A percentile compares a stretch with the other conserved stretches of the same genome.
phyloP scores from a whole-genome alignment of 2,797 vertebrate genomes.

The Notolepis coatsorum region DNA sequence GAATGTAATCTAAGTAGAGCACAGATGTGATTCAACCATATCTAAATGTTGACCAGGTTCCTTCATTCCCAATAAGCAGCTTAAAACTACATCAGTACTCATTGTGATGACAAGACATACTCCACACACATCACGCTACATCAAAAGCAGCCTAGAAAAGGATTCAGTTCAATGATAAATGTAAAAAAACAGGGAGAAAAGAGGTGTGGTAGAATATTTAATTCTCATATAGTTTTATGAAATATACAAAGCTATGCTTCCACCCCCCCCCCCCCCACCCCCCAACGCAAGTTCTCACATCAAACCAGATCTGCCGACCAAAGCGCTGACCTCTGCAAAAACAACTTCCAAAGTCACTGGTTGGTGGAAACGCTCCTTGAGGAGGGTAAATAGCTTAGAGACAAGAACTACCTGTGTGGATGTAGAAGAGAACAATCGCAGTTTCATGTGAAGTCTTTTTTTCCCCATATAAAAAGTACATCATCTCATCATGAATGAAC shows the following conservation, averaged over 20 bases:
- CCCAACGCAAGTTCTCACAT: slow-evolving; percentile 59
- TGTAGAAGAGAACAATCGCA: slow-evolving; percentile 51
- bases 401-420: slow-evolving; percentile 37
- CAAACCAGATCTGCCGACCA: slow-evolving; percentile 29
- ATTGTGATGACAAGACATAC: neutral
- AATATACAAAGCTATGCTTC: slow-evolving; percentile 68
- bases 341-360: slow-evolving; percentile 42
- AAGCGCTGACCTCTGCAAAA: slow-evolving; percentile 36
- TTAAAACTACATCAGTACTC: neutral
- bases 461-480: slow-evolving; percentile 61
- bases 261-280: neutral
- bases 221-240: slow-evolving; percentile 77
- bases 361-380: neutral
- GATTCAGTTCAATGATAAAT: slow-evolving; percentile 1
- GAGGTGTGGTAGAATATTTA: slow-evolving; percentile 75
- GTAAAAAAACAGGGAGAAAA: slow-evolving; percentile 8
- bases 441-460: slow-evolving; percentile 43
- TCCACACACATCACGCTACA: neutral
- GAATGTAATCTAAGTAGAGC: too few relatives aligned
- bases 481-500: slow-evolving; percentile 43
- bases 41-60: too few relatives aligned
- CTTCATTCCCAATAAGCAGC: neutral
- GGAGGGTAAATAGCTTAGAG: slow-evolving; percentile 42
- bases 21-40: too few relatives aligned
- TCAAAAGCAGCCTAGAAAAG: neutral